A percentile compares a stretch with the other conserved stretches of the same genome.
Conservation (phyloP, 2,797 vertebrate species). For the Spea hammondii region DNA sequence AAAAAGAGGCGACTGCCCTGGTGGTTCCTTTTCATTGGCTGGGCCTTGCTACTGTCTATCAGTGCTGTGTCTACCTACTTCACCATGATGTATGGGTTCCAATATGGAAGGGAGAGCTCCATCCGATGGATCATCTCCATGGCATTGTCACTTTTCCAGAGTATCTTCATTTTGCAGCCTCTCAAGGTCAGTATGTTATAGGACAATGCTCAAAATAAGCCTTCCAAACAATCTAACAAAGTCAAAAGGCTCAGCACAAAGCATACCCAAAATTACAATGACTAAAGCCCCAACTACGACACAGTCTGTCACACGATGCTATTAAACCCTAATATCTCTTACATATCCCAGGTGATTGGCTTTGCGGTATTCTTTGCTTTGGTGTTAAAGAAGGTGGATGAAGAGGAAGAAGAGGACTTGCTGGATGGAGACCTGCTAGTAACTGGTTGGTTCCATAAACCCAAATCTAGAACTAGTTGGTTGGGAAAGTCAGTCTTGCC, state of each 20-base stretch:
- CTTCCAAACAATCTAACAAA: too few species aligned
- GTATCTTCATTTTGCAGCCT: constrained; percentile 82
- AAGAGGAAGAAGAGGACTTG: constrained; percentile 65
- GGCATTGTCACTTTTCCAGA: constrained; percentile 77
- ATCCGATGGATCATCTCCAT: constrained; percentile 79
- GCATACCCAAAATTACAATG: too few species aligned
- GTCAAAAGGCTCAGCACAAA: too few species aligned
- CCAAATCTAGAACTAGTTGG: neutral
- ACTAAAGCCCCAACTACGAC: too few species aligned
- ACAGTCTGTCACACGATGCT: neutral
- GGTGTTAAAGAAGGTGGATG: constrained; percentile 74
- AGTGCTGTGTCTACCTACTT: constrained; percentile 77
- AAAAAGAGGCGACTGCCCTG: constrained; percentile 69
- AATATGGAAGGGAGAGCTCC: constrained; percentile 73
- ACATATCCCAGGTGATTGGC: constrained; percentile 68
- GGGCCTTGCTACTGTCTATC: constrained; percentile 75
- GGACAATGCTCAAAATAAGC: too few species aligned
- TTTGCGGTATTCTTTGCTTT: constrained; percentile 78
- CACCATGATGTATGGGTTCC: constrained; percentile 77
- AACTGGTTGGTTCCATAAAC: constrained; percentile 59
- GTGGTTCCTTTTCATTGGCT: constrained; percentile 80
- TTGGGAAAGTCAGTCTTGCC: too few species aligned
- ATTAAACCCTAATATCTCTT: neutral
- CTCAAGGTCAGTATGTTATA: constrained; percentile 69
- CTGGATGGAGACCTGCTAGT: constrained; percentile 66